phyloP scores from a whole-genome alignment of 2,113 vertebrate genomes.

The Nanorana parkeri region DNA sequence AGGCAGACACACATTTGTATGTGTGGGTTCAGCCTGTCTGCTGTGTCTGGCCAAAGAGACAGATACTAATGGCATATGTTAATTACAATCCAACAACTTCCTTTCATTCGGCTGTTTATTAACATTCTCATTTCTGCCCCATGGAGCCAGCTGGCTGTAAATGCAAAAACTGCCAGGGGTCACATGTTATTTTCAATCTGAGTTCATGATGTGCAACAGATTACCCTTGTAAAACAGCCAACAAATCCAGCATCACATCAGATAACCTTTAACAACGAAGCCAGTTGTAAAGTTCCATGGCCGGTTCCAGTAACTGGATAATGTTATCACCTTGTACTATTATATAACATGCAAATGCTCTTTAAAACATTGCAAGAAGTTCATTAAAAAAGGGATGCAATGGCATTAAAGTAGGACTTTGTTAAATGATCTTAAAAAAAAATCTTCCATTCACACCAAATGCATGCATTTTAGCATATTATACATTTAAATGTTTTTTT shows the following conservation, averaged over 20 bases:
- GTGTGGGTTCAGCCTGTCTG: conserved; percentile 80
- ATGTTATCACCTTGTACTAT: neutral
- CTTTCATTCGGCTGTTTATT: conserved; percentile 74
- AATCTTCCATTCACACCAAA: too few species aligned
- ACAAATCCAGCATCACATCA: conserved; percentile 34
- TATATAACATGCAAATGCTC: neutral
- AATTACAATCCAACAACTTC: conserved; percentile 72
- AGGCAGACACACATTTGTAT: conserved; percentile 83
- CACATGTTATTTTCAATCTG: conserved; percentile 35
- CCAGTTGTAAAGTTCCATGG: neutral
- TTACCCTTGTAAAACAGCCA: neutral
- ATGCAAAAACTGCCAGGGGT: conserved; percentile 50
- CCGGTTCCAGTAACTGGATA: conserved; percentile 5
- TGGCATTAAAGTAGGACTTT: too few species aligned
- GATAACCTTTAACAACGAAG: conserved; percentile 47
- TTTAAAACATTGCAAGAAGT: neutral
- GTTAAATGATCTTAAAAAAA: too few species aligned
- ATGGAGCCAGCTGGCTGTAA: conserved; percentile 64
- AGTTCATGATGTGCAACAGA: conserved; percentile 18
- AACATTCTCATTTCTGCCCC: conserved; percentile 69
- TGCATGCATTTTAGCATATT: too few species aligned
- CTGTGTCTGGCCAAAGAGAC: conserved; percentile 70
- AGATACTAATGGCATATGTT: conserved; percentile 77
- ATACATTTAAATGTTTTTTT: too few species aligned
- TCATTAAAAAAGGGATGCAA: neutral